Evolutionary conservation across 2,113 vertebrate genomes (phyloP).

Genomic region (Heliornis fulica): DNA sequence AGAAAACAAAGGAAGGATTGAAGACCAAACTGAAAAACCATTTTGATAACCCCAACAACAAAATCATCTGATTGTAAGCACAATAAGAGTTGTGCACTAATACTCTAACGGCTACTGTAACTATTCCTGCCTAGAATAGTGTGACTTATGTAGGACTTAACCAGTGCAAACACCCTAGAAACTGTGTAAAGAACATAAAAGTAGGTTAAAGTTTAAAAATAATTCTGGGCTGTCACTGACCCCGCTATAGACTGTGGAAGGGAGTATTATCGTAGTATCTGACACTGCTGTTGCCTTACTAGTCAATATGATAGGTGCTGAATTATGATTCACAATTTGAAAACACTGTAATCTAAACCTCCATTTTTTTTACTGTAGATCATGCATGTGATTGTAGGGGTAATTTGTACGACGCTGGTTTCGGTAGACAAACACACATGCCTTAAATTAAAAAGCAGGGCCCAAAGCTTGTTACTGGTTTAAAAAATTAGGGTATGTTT

Average conservation of each 20-base stretch:
- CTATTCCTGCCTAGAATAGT: slow-evolving; percentile 78
- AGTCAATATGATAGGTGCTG: slow-evolving; percentile 85
- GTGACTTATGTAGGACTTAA: slow-evolving; percentile 77
- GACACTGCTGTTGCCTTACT: slow-evolving; percentile 88
- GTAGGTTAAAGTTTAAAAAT: slow-evolving; percentile 74
- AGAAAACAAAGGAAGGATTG: slow-evolving; percentile 89
- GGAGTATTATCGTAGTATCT: slow-evolving; percentile 76
- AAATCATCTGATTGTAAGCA: slow-evolving; percentile 77
- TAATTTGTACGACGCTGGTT: slow-evolving; percentile 77
- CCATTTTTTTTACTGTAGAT: slow-evolving; percentile 75
- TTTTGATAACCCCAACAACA: slow-evolving; percentile 60
- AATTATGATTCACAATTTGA: slow-evolving; percentile 79
- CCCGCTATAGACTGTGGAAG: slow-evolving; percentile 75
- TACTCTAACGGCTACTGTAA: slow-evolving; percentile 78
- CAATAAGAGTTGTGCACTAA: slow-evolving; percentile 74
- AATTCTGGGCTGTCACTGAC: slow-evolving; percentile 73
- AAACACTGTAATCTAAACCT: slow-evolving; percentile 78
- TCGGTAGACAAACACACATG: slow-evolving; percentile 80
- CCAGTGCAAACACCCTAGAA: slow-evolving; percentile 77
- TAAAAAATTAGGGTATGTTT: slow-evolving; percentile 71
- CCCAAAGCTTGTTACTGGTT: slow-evolving; percentile 75
- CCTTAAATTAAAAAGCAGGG: slow-evolving; percentile 83
- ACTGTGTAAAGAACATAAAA: slow-evolving; percentile 67
- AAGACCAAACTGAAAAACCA: slow-evolving; percentile 68
- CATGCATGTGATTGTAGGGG: slow-evolving; percentile 79